A percentile compares a stretch with the other conserved stretches of the same genome.
phyloP scores from a whole-genome alignment of 1,140 invertebrate genomes.

The Euura saliciscinereae region DNA sequence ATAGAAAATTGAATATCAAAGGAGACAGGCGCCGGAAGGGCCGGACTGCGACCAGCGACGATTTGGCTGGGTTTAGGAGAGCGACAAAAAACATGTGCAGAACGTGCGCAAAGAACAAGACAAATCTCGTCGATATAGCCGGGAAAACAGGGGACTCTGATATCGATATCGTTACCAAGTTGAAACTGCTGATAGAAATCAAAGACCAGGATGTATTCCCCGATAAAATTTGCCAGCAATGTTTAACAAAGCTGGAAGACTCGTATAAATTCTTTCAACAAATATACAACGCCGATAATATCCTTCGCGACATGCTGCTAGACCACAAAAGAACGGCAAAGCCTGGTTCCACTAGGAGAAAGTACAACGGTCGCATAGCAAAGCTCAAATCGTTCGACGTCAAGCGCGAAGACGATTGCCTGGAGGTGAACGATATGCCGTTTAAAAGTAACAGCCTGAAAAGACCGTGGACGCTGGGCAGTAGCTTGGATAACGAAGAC shows the following conservation, averaged over 20 bases:
- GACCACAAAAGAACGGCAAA: background rate
- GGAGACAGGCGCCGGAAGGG: background rate
- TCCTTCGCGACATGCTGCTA: conserved; percentile 26
- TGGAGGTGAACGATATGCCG: background rate
- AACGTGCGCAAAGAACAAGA: conserved; percentile 29
- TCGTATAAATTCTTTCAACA: conserved; percentile 33
- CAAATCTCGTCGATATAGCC: conserved; percentile 27
- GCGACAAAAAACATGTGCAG: conserved; percentile 24
- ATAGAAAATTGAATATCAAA: background rate
- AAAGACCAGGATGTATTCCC: conserved; percentile 27
- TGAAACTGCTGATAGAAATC: conserved; percentile 31
- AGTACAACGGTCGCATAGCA: background rate
- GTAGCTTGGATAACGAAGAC: background rate
- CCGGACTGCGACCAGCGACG: background rate
- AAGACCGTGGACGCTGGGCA: background rate
- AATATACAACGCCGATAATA: conserved; percentile 29
- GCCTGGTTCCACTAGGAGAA: background rate
- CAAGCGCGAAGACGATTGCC: background rate
- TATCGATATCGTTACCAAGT: conserved; percentile 26
- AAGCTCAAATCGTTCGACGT: background rate
- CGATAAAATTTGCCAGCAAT: conserved; percentile 28
- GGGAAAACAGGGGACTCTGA: conserved; percentile 18
- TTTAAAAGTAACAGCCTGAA: conserved; percentile 8
- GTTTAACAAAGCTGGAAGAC: conserved; percentile 27
- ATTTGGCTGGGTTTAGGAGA: background rate